Evolutionary conservation across 2,888 invertebrate genomes (phyloP), one percentile per base, ranked within the genome.

Genomic region (Bugula neritina): DNA sequence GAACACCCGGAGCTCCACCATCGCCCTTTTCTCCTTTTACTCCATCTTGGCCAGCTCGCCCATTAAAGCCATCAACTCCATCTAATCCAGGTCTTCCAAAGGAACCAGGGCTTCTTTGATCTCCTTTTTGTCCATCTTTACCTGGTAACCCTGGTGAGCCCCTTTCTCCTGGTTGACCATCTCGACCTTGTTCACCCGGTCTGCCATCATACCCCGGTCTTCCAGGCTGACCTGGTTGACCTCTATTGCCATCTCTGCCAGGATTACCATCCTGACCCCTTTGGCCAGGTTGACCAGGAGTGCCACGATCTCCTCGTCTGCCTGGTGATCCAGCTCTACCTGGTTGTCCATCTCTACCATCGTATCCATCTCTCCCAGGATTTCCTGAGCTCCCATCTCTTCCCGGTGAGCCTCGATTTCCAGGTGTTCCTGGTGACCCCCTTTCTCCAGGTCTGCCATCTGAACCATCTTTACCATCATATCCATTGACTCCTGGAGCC

Each of bases 371-470:
- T 2, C 10, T 13, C 31, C 63, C 63, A 63, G 27, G 31, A 13
- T 31, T 63, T 29, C 63, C 63, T 13, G 63, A 31, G 10, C 13
- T 25, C 10, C 73, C 71, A n/a, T 13, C 23, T 52, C 25, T 21
- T 3, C 71, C 73, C 13, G 69, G 69, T 1, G 27, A 35, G 23
- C 73, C 73, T 17, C 23, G 43, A 77, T 77, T 0, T 35, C 55
- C 57, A 74, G 72, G 35, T 75, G 73, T 29, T 76, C 73, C 54
- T 55, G 71, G 69, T 73, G 74, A 71, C 75, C 76, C 71, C 72
- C 69, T 54, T 75, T 73, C 5, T 71, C 71, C 54, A 74, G 75
- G 43, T 73, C 72, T 58, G 76, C 75, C 35, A 78, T 63, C 72
- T 75, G 73, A 58, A 54, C 73, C 69, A 71, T 73, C 71, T 34